A percentile compares a stretch with the other conserved stretches of the same genome.
Evolutionary conservation across 2,888 invertebrate species (phyloP).

Genomic region (Tetropium fuscum): DNA sequence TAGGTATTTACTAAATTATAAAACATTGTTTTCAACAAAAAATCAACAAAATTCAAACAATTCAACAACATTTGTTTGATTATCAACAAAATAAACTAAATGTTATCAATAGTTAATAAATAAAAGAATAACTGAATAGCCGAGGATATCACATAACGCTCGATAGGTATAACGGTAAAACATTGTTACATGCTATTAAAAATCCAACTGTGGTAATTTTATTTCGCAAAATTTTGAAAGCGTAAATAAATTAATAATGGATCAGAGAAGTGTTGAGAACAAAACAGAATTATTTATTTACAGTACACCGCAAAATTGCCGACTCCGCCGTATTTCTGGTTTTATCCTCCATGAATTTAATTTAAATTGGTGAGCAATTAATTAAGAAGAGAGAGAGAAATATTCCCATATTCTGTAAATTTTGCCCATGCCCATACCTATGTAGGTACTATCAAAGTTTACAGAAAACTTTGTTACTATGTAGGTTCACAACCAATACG

Average conservation of each 20-base stretch:
- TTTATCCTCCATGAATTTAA: too few species aligned
- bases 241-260: neutral
- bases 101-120: too few species aligned
- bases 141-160: neutral
- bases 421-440: too few species aligned
- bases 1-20: too few species aligned
- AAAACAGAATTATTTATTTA: conserved; percentile 1
- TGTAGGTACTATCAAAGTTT: too few species aligned
- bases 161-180: neutral
- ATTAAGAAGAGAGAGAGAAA: too few species aligned
- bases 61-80: too few species aligned
- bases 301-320: neutral
- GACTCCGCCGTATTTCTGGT: neutral
- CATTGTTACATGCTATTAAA: neutral
- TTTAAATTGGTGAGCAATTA: too few species aligned
- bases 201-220: neutral
- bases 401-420: too few species aligned
- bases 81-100: too few species aligned
- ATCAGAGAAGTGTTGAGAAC: neutral
- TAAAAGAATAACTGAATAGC: neutral
- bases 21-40: too few species aligned
- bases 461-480: neutral
- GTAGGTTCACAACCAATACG: neutral
- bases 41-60: too few species aligned
- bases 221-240: conserved; percentile 9